Conservation (phyloP, 1,140 invertebrate genomes). For the Neodiprion virginianus region DNA sequence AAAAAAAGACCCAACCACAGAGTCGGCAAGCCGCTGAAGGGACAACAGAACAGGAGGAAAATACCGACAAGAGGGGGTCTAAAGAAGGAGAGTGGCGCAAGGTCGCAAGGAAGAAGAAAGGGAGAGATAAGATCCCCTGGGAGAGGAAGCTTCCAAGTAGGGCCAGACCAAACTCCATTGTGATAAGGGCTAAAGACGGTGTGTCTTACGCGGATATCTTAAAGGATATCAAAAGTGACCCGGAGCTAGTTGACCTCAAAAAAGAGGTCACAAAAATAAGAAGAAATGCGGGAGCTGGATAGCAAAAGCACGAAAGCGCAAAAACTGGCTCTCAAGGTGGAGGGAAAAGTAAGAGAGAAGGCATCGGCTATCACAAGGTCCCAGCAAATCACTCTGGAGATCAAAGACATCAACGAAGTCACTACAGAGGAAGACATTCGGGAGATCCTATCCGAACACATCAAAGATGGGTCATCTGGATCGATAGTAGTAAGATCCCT, state of each 20-base stretch:
- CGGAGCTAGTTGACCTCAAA: not conserved
- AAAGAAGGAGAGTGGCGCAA: not conserved
- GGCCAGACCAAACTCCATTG: not conserved
- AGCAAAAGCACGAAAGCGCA: not conserved
- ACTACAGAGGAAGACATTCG: slow-evolving; percentile 11
- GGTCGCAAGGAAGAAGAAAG: not conserved
- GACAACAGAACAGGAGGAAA: not conserved
- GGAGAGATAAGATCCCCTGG: no score
- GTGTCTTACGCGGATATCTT: slow-evolving; percentile 10
- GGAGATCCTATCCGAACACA: not conserved
- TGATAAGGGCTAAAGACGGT: not conserved
- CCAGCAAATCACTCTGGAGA: not conserved
- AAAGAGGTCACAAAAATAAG: not conserved
- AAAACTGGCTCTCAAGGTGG: not conserved
- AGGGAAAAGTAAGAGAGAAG: not conserved
- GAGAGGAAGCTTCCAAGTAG: not conserved
- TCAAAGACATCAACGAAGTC: slow-evolving; percentile 10
- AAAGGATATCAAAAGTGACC: slow-evolving; percentile 10
- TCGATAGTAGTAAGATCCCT: no score
- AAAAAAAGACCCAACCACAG: no score
- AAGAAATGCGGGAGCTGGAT: not conserved
- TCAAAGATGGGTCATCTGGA: not conserved
- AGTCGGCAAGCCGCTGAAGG: no score
- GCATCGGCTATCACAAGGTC: not conserved
- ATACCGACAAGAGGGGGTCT: not conserved